Conservation (phyloP, 2,113 vertebrate species). For the Genyomyrus donnyi region DNA sequence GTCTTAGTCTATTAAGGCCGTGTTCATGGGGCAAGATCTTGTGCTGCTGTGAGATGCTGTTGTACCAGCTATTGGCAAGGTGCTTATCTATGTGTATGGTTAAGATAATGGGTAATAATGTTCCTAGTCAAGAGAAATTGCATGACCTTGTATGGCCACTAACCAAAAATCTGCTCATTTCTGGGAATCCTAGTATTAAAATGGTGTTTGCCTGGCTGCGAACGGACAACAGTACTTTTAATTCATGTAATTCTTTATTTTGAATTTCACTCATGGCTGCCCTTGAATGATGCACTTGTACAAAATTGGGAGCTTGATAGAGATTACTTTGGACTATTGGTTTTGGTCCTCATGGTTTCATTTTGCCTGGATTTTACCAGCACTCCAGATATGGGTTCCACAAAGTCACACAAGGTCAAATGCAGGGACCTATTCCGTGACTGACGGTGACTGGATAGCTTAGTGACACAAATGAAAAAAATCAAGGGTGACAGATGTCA, state of each 20-base stretch:
- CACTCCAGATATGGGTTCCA: neutral
- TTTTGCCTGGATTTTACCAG: neutral
- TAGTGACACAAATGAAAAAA: neutral
- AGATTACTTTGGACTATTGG: neutral
- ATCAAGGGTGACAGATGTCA: neutral
- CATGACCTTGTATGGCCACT: constrained; percentile 8
- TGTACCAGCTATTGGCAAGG: neutral
- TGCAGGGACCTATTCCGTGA: neutral
- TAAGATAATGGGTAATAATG: neutral
- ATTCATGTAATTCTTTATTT: neutral
- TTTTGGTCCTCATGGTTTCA: neutral
- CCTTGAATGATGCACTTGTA: neutral
- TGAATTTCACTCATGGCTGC: neutral
- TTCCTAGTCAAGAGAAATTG: neutral
- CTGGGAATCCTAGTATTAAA: neutral
- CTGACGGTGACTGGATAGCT: neutral
- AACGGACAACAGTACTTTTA: neutral
- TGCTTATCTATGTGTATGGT: neutral
- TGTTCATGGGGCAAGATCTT: constrained; percentile 8
- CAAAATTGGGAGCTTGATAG: neutral
- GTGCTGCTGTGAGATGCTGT: neutral
- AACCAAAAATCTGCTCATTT: neutral
- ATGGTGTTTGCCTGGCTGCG: neutral
- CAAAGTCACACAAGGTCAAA: neutral
- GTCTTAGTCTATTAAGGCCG: neutral